Evolutionary conservation across 2,113 vertebrate species (phyloP).

Genomic region (Spheniscus mendiculus): DNA sequence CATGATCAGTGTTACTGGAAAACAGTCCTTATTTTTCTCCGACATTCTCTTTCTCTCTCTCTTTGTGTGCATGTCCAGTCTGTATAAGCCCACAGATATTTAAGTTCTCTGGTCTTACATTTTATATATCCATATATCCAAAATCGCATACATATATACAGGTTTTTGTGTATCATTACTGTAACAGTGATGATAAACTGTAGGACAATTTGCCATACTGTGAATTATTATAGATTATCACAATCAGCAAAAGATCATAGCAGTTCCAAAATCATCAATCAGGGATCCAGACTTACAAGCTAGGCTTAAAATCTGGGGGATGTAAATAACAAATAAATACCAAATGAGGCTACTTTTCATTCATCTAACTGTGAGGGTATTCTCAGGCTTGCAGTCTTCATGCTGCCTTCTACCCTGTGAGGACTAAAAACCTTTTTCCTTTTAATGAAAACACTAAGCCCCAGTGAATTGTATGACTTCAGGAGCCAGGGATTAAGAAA

Average conservation of each 20-base stretch:
- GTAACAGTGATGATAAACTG: neutral
- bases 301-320: neutral
- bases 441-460: conserved; percentile 25
- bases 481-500: conserved; percentile 41
- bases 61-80: neutral
- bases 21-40: neutral
- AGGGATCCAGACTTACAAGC: neutral
- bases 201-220: neutral
- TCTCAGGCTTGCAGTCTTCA: neutral
- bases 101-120: neutral
- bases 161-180: neutral
- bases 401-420: neutral
- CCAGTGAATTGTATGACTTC: conserved; percentile 7
- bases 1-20: neutral
- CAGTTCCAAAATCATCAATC: neutral
- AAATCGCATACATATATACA: neutral
- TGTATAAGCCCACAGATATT: neutral
- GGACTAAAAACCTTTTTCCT: neutral
- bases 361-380: neutral
- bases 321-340: neutral
- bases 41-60: neutral
- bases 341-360: neutral
- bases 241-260: neutral
- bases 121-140: neutral
- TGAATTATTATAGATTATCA: neutral